A percentile compares a stretch with the other conserved stretches of the same genome.
Conservation (phyloP, 37 sponge, comb jelly and placozoan species). For the Bolinopsis microptera region DNA sequence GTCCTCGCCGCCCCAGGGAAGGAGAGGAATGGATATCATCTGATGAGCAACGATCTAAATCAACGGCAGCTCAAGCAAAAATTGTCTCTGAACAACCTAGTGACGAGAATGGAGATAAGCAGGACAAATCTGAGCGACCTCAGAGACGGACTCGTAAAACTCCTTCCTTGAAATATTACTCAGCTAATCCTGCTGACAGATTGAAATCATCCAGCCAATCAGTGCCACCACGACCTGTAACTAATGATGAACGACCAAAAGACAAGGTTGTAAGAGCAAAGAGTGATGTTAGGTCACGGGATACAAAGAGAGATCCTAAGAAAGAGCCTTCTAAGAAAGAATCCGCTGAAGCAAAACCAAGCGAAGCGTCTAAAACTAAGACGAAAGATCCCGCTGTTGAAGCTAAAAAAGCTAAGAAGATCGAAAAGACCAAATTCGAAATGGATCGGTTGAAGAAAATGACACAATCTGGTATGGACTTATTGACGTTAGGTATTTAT, state of each 20-base stretch:
- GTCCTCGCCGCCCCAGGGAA: background rate
- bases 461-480: conserved; percentile 46
- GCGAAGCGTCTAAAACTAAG: background rate
- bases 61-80: background rate
- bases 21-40: conserved; percentile 15
- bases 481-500: conserved; percentile 38
- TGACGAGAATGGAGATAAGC: background rate
- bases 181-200: conserved; percentile 49
- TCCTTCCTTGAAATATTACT: conserved; percentile 55
- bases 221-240: background rate
- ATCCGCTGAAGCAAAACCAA: background rate
- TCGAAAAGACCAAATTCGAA: conserved; percentile 36
- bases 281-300: background rate
- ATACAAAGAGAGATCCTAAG: conserved; percentile 3
- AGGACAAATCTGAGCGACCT: background rate
- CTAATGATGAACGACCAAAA: background rate
- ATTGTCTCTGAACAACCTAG: background rate
- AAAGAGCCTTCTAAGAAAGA: background rate
- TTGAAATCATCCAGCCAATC: conserved; percentile 34
- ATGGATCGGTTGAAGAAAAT: conserved; percentile 50
- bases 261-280: conserved; percentile 2
- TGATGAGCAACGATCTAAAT: background rate
- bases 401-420: conserved; percentile 15
- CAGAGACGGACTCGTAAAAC: background rate
- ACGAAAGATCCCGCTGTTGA: background rate